A percentile compares a stretch with the other conserved stretches of the same genome.
These are phyloP conservation scores for Augochlorella aurata DNA, from an alignment of 2,888 invertebrate species.

Conservation along the genomic window DNA sequence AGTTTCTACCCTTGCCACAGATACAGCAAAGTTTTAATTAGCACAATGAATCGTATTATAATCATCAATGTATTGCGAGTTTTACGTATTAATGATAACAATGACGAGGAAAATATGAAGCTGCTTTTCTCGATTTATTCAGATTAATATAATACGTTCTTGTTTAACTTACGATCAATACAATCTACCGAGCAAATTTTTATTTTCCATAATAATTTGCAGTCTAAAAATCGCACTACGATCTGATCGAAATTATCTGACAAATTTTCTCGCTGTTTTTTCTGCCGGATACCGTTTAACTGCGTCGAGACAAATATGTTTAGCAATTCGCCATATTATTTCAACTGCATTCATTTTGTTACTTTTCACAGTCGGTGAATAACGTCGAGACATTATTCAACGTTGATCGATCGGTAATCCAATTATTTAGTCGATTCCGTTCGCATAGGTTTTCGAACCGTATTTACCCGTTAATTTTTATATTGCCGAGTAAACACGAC, in stretches of 20 bases:
- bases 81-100: too few relatives aligned
- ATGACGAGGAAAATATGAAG: too few relatives aligned
- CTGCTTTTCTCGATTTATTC: too few relatives aligned
- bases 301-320: background rate
- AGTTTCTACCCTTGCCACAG: too few relatives aligned
- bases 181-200: too few relatives aligned
- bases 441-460: background rate
- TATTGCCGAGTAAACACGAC: constrained; percentile 22
- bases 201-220: too few relatives aligned
- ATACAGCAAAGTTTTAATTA: too few relatives aligned
- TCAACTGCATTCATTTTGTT: background rate
- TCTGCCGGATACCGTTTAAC: background rate
- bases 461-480: constrained; percentile 44
- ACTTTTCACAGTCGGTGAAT: background rate
- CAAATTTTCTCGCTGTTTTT: background rate
- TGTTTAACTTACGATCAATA: too few relatives aligned
- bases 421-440: constrained; percentile 51
- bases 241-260: background rate
- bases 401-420: constrained; percentile 38
- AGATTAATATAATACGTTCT: too few relatives aligned
- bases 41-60: too few relatives aligned
- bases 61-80: too few relatives aligned
- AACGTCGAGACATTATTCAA: constrained; percentile 25
- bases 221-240: too few relatives aligned
- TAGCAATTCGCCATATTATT: background rate